A percentile compares a stretch with the other conserved stretches of the same genome.
Conservation (phyloP, 2,113 vertebrate genomes). For the Nesoenas mayeri region DNA sequence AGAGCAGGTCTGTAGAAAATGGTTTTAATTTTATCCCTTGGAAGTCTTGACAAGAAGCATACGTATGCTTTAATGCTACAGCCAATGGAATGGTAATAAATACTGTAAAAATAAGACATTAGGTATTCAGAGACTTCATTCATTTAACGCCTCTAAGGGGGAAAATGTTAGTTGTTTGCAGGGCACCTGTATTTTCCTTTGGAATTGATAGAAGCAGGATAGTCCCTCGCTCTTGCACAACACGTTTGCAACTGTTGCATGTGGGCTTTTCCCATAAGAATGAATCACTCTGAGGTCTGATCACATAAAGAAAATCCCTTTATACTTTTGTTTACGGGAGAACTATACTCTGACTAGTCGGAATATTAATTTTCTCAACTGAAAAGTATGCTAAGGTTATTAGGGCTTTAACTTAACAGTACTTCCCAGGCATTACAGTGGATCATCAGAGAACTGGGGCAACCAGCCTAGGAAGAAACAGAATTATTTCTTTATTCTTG, state of each 20-base stretch:
- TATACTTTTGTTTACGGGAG: slow-evolving; percentile 6
- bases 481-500: not conserved
- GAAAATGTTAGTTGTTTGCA: not conserved
- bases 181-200: not conserved
- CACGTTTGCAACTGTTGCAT: not conserved
- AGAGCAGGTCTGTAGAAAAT: not conserved
- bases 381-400: slow-evolving; percentile 6
- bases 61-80: not conserved
- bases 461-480: not conserved
- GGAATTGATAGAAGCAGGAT: slow-evolving; percentile 3
- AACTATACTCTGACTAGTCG: not conserved
- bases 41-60: not conserved
- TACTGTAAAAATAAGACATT: slow-evolving; percentile 9
- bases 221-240: not conserved
- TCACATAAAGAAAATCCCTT: slow-evolving; percentile 21
- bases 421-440: not conserved
- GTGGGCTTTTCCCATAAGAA: not conserved
- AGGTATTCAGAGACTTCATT: slow-evolving; percentile 12
- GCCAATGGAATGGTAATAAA: not conserved
- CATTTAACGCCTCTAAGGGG: slow-evolving; percentile 24
- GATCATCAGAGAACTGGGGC: not conserved
- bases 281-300: not conserved
- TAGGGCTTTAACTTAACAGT: not conserved
- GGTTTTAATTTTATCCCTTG: slow-evolving; percentile 20
- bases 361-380: not conserved